Conservation (phyloP, 2,113 vertebrate species). For the Seriola quinqueradiata region DNA sequence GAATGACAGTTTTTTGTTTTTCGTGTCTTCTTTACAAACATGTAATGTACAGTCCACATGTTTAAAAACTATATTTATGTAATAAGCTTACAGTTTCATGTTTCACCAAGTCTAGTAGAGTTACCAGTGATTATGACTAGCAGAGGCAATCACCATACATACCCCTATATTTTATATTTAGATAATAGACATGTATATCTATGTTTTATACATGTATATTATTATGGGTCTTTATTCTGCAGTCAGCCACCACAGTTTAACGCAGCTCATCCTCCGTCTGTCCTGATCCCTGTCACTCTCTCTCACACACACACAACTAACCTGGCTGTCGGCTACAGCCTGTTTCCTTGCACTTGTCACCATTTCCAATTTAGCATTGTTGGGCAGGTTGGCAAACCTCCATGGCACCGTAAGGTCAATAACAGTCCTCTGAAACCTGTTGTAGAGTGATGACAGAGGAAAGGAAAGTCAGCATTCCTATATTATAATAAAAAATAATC, state of each 20-base stretch:
- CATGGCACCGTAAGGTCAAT: constrained; percentile 93
- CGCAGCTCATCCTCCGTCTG: too few species aligned
- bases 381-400: constrained; percentile 96
- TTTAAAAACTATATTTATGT: not conserved
- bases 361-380: constrained; percentile 98
- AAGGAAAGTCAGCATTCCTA: not conserved
- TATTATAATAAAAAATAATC: not conserved
- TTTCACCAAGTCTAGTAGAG: too few species aligned
- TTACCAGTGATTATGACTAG: not conserved
- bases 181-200: not conserved
- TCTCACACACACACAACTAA: constrained; percentile 71
- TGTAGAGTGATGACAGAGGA: not conserved
- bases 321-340: constrained; percentile 79
- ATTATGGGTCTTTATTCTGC: not conserved
- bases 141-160: not conserved
- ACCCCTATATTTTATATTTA: not conserved
- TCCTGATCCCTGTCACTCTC: not conserved
- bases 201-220: too few species aligned
- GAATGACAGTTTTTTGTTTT: not conserved
- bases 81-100: not conserved
- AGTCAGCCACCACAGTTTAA: not conserved
- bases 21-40: not conserved
- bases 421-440: constrained; percentile 95
- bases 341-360: constrained; percentile 87
- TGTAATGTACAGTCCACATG: not conserved